phyloP scores from a whole-genome alignment of 2,888 invertebrate genomes.

The Rotaria socialis region DNA sequence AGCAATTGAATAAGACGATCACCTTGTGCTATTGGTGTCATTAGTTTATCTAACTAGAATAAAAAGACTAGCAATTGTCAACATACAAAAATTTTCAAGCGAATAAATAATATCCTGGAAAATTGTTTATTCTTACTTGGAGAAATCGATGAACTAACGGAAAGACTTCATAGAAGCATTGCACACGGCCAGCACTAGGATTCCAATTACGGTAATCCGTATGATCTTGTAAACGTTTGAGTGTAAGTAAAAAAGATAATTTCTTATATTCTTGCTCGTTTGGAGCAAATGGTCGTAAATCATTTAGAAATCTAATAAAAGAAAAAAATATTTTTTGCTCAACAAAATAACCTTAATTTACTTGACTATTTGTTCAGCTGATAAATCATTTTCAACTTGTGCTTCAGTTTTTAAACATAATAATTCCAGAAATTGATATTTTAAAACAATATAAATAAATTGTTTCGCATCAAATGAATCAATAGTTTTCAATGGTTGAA shows the following conservation, averaged over 20 bases:
- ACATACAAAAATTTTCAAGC: background rate
- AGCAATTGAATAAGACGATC: constrained; percentile 85
- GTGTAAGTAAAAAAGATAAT: constrained; percentile 79
- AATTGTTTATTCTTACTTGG: background rate
- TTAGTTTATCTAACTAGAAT: constrained; percentile 58
- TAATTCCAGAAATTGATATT: constrained; percentile 87
- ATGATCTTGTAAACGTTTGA: constrained; percentile 86
- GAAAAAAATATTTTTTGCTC: background rate
- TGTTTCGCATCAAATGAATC: constrained; percentile 76
- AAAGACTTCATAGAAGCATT: constrained; percentile 79
- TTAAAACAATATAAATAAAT: constrained; percentile 79
- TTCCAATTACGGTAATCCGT: constrained; percentile 91
- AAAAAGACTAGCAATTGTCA: background rate
- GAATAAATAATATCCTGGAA: background rate
- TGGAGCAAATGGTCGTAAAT: constrained; percentile 80
- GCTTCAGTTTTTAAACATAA: constrained; percentile 83
- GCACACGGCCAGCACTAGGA: constrained; percentile 81
- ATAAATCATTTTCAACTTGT: constrained; percentile 55
- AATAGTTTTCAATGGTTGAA: constrained; percentile 75
- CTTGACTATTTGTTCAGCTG: constrained; percentile 43
- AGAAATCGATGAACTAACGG: constrained; percentile 59
- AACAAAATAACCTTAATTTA: background rate
- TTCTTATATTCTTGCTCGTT: constrained; percentile 88
- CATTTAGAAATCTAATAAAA: constrained; percentile 64
- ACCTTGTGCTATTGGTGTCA: constrained; percentile 62